Evolutionary conservation across 2,797 vertebrate species (phyloP).

Genomic region (Clarias pachynema): DNA sequence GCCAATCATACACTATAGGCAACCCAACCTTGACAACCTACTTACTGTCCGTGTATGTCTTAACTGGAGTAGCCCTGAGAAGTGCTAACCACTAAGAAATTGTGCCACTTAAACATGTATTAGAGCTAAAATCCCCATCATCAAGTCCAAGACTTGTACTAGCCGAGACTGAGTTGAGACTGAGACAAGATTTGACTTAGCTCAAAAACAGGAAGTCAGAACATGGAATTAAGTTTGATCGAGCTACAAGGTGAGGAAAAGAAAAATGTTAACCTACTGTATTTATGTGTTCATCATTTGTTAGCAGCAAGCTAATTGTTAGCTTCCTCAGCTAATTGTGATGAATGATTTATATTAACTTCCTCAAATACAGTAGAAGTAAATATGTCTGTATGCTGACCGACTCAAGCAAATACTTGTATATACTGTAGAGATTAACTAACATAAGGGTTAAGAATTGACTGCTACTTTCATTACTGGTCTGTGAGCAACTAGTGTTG

Average conservation of each 20-base stretch:
- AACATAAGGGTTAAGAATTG: neutral
- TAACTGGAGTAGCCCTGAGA: no score
- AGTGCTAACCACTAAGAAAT: no score
- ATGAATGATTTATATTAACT: neutral
- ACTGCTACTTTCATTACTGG: neutral
- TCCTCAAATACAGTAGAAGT: neutral
- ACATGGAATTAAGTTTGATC: neutral
- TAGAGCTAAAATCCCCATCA: neutral
- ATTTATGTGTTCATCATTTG: no score
- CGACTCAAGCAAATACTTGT: neutral
- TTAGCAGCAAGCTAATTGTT: no score
- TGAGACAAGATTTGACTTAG: neutral
- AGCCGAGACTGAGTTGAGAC: neutral
- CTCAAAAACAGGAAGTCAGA: neutral
- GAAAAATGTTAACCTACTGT: no score
- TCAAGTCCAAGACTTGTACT: neutral
- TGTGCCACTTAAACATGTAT: neutral
- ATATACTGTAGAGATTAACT: neutral
- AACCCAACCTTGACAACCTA: no score
- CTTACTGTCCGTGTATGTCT: no score
- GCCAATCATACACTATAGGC: no score
- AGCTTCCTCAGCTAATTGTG: neutral
- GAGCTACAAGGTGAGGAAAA: no score
- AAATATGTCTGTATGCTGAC: neutral
- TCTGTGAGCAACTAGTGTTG: neutral